These are phyloP conservation scores for Mustelus asterias DNA, from an alignment of 2,113 vertebrate species.

Conservation along the genomic window DNA sequence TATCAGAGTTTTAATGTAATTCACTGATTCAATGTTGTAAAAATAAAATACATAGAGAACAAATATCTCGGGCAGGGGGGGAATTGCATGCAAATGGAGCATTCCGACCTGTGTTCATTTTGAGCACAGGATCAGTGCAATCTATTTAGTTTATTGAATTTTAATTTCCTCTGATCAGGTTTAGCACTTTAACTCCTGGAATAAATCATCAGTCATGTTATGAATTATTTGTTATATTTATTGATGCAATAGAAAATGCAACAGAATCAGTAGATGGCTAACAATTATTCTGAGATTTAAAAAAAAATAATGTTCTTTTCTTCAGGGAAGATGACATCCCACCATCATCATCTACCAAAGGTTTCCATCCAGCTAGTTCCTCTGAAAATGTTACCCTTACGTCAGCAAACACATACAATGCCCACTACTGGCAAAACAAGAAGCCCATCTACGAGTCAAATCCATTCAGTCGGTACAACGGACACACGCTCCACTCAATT, in stretches of 20 bases:
- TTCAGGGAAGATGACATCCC: conserved; percentile 92
- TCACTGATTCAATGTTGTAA: neutral
- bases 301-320: conserved; percentile 38
- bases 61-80: neutral
- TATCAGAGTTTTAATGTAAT: neutral
- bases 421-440: conserved; percentile 87
- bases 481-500: conserved; percentile 75
- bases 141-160: neutral
- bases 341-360: conserved; percentile 77
- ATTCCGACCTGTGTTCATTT: neutral
- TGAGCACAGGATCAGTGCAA: neutral
- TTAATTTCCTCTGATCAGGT: neutral
- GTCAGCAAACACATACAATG: conserved; percentile 93
- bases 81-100: neutral
- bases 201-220: neutral
- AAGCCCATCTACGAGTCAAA: conserved; percentile 78
- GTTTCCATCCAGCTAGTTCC: conserved; percentile 82
- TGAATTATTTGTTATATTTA: neutral
- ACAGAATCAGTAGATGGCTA: neutral
- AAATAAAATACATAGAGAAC: neutral
- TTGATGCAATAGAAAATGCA: neutral
- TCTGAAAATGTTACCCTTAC: conserved; percentile 94
- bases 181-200: neutral
- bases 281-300: neutral
- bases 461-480: conserved; percentile 78